Evolutionary conservation across 2,113 vertebrate genomes (phyloP), one percentile per base, ranked within the genome.

Genomic region (Poeciliopsis turrubarensis): DNA sequence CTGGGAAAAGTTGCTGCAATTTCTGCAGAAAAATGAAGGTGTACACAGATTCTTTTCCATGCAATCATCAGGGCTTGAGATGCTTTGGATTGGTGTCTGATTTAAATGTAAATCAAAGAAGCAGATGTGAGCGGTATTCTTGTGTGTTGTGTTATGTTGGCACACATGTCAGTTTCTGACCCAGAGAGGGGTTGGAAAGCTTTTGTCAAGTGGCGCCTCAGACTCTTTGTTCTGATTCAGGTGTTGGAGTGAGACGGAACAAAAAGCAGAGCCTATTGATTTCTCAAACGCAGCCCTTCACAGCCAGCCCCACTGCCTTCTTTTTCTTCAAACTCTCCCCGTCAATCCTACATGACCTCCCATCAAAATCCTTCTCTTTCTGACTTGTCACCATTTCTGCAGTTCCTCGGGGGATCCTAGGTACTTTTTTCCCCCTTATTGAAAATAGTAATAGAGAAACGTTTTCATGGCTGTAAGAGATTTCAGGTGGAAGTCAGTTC

Each of bases 261-360:
- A 84, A 87, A 91, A 90, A 86, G n/a, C 77, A 83, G 76, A 83
- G 79, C 61, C 73, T 91, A 94, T 94, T 87, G 92, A 95, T 94
- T 92, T 90, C 78, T 87, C 84, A 85, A 79, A 84, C 87, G 72
- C 78, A 47, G 87, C 79, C 86, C 89, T 87, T 90, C 88, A 87
- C 89, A 81, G 79, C 79, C 86, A 78, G 77, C 87, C 89, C 88
- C 87, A 85, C 86, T 84, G 86, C 82, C 87, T 88, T 63, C 86
- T 88, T 68, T 87, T 89, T 90, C 78, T 82, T 76, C 75, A 86
- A 88, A 83, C 77, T 60, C 80, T 79, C 73, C 47, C 82, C 73
- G 89, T 89, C 68, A 75, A 81, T 92, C 80, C 65, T 76, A 67
- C 83, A 73, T 81, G 86, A 89, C 87, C 91, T 88, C 77, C 81